Base-by-base conservation (phyloP, 2,888 invertebrate genomes). In the Suillia variegata region DNA sequence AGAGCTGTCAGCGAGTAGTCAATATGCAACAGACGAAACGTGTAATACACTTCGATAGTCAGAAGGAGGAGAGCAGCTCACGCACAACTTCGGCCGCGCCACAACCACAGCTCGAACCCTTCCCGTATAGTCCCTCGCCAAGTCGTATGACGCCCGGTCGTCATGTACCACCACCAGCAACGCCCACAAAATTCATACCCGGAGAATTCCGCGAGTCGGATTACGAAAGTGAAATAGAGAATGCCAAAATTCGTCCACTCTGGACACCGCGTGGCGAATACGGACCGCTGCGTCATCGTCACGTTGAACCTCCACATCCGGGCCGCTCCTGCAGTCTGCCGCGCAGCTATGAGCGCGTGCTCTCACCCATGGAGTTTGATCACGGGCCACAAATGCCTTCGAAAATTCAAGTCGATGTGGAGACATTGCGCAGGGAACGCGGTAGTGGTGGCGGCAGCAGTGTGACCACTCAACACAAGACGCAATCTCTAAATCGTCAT, bases 11-110 rank as follows among this genome's bases (percentile, higher is more conserved):
- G 67, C 84, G 89, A 65, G 86, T 87, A 21, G 86, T 89, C 22
- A 89, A 87, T 62, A 84, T 89, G 66, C 87, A 89, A 66, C 89
- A 89, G 77, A 90, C 89, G 1, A 88, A 87, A 63, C 84, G 88
- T 51, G 85, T 89, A 1, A 88, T 90, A 33, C 88, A 88, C 69
- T 89, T 88, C 61, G 88, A 87, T 13, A 86, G 86, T 33, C 82
- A 84, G 57, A 70, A 75, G 33, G 67, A 78, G 50, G 64, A 67
- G 60, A 69, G 56, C 52, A 61, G 42, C 24, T 21, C 56, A 13
- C 54, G 53, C 21, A 45, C 55, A 59, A 64, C 51, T 56, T 64
- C 15, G 58, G 52, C 33, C 13, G 33, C 33, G 8, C 65, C 59
- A 38, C n/a, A n/a, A n/a, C 61, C 60, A 13, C 64, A 62, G 2